Conservation (phyloP, 2,888 invertebrate genomes). For the Rotaria socialis region DNA sequence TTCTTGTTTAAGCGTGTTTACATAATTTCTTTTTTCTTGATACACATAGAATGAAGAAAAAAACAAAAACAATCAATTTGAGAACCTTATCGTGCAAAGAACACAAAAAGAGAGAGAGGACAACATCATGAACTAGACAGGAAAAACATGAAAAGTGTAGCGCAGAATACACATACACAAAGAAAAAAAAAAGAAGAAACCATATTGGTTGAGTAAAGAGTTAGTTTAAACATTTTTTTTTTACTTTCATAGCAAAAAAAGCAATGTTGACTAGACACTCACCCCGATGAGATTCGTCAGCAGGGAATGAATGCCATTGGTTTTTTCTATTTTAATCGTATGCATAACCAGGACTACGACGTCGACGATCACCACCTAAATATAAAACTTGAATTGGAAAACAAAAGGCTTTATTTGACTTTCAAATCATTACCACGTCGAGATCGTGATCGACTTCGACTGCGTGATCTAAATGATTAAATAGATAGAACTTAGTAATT, state of each 20-base stretch:
- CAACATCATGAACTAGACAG: not conserved
- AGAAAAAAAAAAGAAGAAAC: not conserved
- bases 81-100: not conserved
- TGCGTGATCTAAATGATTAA: not conserved
- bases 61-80: not conserved
- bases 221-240: not conserved
- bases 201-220: not conserved
- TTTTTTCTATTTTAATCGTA: not conserved
- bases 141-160: not conserved
- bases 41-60: not conserved
- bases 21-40: constrained; percentile 14
- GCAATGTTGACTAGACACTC: not conserved
- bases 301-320: not conserved
- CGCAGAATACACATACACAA: too few species aligned
- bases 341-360: not conserved
- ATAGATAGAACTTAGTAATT: not conserved
- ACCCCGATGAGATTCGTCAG: not conserved
- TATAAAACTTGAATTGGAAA: not conserved
- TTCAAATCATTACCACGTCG: not conserved
- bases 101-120: not conserved
- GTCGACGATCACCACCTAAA: not conserved
- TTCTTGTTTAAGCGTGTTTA: not conserved
- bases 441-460: not conserved
- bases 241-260: too few species aligned
- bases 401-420: not conserved